These are phyloP conservation scores for Eupithecia pulchellata DNA, from an alignment of 2,888 invertebrate genomes.

Conservation along the genomic window DNA sequence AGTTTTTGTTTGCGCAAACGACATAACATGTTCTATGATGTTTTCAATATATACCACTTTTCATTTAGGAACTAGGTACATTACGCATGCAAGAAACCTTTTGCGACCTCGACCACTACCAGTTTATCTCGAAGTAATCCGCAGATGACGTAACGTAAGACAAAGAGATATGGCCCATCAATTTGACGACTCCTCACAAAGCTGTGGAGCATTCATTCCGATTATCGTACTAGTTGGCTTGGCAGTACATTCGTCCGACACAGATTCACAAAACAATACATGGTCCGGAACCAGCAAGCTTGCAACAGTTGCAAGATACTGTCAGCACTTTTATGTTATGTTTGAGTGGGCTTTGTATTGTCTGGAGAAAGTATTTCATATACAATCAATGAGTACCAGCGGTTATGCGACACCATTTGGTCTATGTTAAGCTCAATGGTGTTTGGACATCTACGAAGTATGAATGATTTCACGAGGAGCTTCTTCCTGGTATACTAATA, in stretches of 20 bases:
- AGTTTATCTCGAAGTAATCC: neutral
- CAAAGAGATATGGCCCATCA: conserved; percentile 14
- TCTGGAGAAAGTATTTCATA: neutral
- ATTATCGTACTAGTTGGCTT: neutral
- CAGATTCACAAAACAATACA: conserved; percentile 9
- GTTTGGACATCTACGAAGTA: too few relatives aligned
- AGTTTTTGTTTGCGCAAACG: neutral
- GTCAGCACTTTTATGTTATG: neutral
- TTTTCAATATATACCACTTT: neutral
- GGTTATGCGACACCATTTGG: too few relatives aligned
- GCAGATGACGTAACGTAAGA: neutral
- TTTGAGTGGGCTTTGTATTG: neutral
- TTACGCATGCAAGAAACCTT: neutral
- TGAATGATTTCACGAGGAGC: too few relatives aligned
- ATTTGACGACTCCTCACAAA: neutral
- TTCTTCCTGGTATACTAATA: too few relatives aligned
- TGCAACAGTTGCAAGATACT: neutral
- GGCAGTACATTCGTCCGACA: conserved; percentile 1
- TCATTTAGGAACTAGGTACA: too few relatives aligned
- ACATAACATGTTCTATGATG: neutral
- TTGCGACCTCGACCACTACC: neutral
- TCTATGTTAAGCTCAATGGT: too few relatives aligned
- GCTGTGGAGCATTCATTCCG: conserved; percentile 8
- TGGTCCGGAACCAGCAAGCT: neutral
- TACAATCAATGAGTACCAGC: too few relatives aligned